These are phyloP conservation scores for Antheraea yamamai DNA, from an alignment of 2,888 invertebrate species.

Conservation along the genomic window DNA sequence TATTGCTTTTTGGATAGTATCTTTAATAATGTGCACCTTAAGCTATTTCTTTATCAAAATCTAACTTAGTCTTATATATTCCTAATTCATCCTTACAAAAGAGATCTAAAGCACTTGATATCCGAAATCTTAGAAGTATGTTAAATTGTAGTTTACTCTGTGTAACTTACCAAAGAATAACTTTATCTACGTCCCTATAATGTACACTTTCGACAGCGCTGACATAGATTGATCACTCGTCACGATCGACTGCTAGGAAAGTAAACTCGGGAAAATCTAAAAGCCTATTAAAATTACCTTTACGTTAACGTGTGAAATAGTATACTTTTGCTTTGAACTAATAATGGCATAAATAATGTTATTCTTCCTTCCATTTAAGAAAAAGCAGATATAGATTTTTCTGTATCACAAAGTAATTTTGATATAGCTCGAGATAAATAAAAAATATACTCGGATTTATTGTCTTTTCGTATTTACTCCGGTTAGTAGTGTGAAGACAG, in stretches of 20 bases:
- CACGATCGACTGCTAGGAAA: slow-evolving; percentile 6
- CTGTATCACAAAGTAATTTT: no score
- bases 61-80: no score
- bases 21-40: no score
- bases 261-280: not conserved
- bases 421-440: no score
- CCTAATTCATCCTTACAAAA: not conserved
- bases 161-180: not conserved
- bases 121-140: not conserved
- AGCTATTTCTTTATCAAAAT: no score
- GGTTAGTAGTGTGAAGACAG: no score
- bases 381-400: no score
- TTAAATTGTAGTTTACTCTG: not conserved
- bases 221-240: slow-evolving; percentile 10
- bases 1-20: no score
- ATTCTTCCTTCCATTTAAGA: no score
- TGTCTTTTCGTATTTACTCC: no score
- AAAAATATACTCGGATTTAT: no score
- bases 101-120: not conserved
- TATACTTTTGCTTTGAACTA: not conserved
- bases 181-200: not conserved
- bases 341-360: no score
- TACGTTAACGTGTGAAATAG: not conserved
- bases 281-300: slow-evolving; percentile 6
- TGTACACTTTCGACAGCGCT: not conserved